Conservation (phyloP, 1,140 invertebrate species). For the Vanessa atalanta region DNA sequence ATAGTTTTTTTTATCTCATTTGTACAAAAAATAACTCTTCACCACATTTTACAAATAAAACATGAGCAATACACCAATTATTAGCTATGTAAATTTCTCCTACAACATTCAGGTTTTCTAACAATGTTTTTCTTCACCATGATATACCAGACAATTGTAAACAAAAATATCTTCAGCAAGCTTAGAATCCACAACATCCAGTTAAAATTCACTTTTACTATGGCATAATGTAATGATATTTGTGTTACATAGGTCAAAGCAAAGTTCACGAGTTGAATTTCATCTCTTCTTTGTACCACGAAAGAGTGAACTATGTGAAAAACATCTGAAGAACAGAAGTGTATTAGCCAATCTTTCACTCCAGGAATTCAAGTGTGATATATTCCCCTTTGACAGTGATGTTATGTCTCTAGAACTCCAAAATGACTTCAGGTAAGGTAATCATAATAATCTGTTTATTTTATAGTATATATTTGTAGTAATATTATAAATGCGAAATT, state of each 20-base stretch:
- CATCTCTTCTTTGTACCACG: slow-evolving; percentile 94
- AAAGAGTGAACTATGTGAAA: slow-evolving; percentile 92
- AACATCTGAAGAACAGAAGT: slow-evolving; percentile 89
- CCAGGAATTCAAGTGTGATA: slow-evolving; percentile 92
- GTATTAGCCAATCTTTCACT: slow-evolving; percentile 89
- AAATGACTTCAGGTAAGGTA: slow-evolving; percentile 85
- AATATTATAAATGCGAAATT: not conserved
- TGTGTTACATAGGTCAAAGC: slow-evolving; percentile 57
- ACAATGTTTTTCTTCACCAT: too few relatives aligned
- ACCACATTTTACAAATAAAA: too few relatives aligned
- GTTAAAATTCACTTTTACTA: too few relatives aligned
- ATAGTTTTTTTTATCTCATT: too few relatives aligned
- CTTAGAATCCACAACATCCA: too few relatives aligned
- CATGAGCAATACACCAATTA: too few relatives aligned
- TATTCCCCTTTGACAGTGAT: slow-evolving; percentile 96
- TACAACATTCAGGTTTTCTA: too few relatives aligned
- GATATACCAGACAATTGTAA: not conserved
- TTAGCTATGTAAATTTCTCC: too few relatives aligned
- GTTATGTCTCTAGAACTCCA: slow-evolving; percentile 95
- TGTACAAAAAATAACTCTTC: too few relatives aligned
- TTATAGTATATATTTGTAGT: too few relatives aligned
- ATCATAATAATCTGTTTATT: too few relatives aligned
- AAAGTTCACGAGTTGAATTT: slow-evolving; percentile 80
- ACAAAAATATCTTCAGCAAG: not conserved
- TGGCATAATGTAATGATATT: too few relatives aligned